phyloP scores from a whole-genome alignment of 53 echinoderm and acorn worm genomes.

The Apostichopus leukothele region DNA sequence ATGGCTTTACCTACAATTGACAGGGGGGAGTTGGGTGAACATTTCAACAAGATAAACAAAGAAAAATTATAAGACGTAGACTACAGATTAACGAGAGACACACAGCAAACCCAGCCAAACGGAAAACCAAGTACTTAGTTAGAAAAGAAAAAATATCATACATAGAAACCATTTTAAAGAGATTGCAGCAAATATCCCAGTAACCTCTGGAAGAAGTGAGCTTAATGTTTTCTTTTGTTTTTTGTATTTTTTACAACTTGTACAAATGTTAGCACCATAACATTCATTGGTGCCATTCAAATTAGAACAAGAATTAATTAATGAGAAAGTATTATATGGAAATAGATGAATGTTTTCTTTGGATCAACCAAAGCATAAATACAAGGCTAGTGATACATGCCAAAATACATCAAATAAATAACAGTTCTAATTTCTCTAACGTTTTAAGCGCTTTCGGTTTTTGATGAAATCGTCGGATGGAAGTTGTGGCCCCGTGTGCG shows the following conservation, averaged over 20 bases:
- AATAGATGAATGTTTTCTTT: background rate
- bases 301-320: background rate
- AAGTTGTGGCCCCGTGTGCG: too few species aligned
- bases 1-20: constrained; percentile 18
- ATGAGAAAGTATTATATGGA: background rate
- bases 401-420: background rate
- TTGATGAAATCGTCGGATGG: too few species aligned
- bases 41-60: background rate
- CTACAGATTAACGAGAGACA: background rate
- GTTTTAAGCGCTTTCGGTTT: too few species aligned
- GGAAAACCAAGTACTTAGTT: background rate
- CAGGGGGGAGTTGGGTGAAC: background rate
- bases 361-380: background rate
- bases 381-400: background rate
- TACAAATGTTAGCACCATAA: constrained; percentile 32
- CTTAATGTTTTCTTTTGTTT: background rate
- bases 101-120: constrained; percentile 12
- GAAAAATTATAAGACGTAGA: background rate
- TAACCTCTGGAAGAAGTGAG: constrained; percentile 18
- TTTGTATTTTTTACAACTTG: constrained; percentile 14
- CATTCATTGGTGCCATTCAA: constrained; percentile 31
- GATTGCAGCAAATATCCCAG: constrained; percentile 37
- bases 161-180: background rate
- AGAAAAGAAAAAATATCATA: background rate
- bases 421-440: too few species aligned